These are phyloP conservation scores for Riparia riparia DNA, from an alignment of 2,113 vertebrate genomes.

Conservation along the genomic window DNA sequence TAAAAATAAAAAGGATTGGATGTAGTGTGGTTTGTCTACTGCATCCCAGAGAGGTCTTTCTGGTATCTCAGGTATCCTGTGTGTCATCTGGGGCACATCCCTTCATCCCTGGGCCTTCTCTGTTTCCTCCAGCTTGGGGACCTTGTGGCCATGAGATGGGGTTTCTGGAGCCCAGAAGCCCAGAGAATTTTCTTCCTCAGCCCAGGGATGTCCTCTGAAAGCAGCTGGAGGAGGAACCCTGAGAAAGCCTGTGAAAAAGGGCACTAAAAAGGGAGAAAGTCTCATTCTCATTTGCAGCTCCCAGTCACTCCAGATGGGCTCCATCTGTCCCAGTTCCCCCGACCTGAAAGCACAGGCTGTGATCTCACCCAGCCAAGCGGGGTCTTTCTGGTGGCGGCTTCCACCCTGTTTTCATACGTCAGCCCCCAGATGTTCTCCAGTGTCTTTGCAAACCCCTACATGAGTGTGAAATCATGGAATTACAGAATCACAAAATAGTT, in stretches of 20 bases:
- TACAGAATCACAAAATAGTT: neutral
- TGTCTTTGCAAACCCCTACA: neutral
- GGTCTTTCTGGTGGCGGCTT: neutral
- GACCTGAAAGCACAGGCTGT: neutral
- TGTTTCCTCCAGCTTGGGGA: neutral
- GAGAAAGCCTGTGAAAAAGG: neutral
- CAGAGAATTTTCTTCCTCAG: neutral
- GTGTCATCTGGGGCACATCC: neutral
- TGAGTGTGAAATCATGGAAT: neutral
- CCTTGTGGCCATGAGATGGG: fast-evolving
- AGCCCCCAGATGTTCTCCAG: neutral
- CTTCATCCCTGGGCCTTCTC: neutral
- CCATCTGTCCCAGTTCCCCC: fast-evolving
- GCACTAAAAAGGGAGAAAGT: neutral
- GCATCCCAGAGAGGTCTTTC: neutral
- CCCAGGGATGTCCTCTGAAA: neutral
- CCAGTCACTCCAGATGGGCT: neutral
- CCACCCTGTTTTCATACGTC: neutral
- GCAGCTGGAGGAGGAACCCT: neutral
- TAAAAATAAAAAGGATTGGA: neutral
- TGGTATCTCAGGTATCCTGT: neutral
- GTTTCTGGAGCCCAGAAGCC: neutral
- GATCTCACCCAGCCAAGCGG: neutral
- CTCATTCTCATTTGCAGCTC: neutral
- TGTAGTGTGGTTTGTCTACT: neutral